Evolutionary conservation across 1,140 invertebrate genomes (phyloP).

Genomic region (Trichomalopsis sarcophagae): DNA sequence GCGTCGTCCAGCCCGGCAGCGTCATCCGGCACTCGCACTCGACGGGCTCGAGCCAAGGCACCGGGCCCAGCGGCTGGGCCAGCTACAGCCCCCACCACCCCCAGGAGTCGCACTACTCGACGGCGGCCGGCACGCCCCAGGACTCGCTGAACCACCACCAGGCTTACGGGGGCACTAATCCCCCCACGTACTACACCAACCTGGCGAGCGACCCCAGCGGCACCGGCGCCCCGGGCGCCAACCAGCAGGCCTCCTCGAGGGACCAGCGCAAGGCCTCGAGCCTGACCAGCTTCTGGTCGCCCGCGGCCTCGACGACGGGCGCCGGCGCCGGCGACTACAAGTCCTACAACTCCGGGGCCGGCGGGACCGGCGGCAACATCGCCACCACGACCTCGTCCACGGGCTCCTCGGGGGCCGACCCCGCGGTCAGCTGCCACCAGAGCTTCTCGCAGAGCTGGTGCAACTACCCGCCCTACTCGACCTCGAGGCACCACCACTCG

Average conservation of each 20-base stretch:
- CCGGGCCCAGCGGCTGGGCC: constrained; percentile 65
- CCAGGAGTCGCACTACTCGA: constrained; percentile 72
- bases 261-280: constrained; percentile 78
- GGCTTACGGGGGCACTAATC: constrained; percentile 78
- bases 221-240: constrained; percentile 50
- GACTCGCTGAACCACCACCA: constrained; percentile 82
- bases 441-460: constrained; percentile 84
- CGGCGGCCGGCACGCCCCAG: constrained; percentile 61
- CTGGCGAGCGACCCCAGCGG: constrained; percentile 78
- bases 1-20: constrained; percentile 81
- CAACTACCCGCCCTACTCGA: constrained; percentile 82
- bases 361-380: constrained; percentile 64
- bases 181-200: constrained; percentile 88
- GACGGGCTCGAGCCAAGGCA: constrained; percentile 75
- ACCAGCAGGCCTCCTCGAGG: constrained; percentile 72
- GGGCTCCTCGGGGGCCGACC: constrained; percentile 74
- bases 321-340: constrained; percentile 77
- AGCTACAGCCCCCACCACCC: constrained; percentile 73
- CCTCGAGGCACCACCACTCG: constrained; percentile 74
- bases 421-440: constrained; percentile 81
- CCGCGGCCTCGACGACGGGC: constrained; percentile 74
- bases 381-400: constrained; percentile 78
- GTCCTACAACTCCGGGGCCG: constrained; percentile 74
- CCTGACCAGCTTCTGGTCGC: constrained; percentile 83
- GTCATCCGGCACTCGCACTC: constrained; percentile 86